phyloP scores from a whole-genome alignment of 2,113 vertebrate genomes.

The Pteropus alecto region DNA sequence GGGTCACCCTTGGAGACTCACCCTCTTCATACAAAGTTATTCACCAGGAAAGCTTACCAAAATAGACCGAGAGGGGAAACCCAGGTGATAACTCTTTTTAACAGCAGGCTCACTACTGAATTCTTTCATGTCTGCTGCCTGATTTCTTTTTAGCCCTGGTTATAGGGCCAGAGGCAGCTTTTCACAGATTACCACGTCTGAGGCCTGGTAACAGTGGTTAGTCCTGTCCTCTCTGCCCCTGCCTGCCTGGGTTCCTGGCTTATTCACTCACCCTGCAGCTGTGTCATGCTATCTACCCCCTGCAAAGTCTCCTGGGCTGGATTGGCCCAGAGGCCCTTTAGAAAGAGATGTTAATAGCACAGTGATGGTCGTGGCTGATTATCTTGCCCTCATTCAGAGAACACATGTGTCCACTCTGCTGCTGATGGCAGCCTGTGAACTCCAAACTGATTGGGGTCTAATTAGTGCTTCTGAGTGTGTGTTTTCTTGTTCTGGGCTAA shows the following conservation, averaged over 20 bases:
- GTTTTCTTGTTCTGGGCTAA: not conserved
- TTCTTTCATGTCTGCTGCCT: not conserved
- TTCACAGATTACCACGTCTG: not conserved
- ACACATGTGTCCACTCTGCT: not conserved
- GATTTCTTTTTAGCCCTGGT: not conserved
- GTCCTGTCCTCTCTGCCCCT: not conserved
- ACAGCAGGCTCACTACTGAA: not conserved
- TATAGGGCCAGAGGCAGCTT: not conserved
- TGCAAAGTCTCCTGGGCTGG: not conserved
- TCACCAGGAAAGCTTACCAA: not conserved
- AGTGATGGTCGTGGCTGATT: not conserved
- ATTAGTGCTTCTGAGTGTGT: not conserved
- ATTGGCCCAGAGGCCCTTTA: not conserved
- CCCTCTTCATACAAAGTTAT: not conserved
- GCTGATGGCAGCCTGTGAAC: not conserved
- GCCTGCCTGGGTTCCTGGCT: too few species aligned
- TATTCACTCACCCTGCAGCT: fast-evolving
- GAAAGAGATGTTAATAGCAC: not conserved
- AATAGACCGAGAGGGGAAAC: not conserved
- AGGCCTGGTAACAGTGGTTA: not conserved
- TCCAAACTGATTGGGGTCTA: too few species aligned
- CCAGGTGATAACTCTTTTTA: not conserved
- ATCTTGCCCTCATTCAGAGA: not conserved
- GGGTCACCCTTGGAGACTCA: not conserved
- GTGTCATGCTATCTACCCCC: not conserved